A percentile compares a stretch with the other conserved stretches of the same genome.
Evolutionary conservation across 2,888 invertebrate genomes (phyloP).

Genomic region (Oxytorus armatus): DNA sequence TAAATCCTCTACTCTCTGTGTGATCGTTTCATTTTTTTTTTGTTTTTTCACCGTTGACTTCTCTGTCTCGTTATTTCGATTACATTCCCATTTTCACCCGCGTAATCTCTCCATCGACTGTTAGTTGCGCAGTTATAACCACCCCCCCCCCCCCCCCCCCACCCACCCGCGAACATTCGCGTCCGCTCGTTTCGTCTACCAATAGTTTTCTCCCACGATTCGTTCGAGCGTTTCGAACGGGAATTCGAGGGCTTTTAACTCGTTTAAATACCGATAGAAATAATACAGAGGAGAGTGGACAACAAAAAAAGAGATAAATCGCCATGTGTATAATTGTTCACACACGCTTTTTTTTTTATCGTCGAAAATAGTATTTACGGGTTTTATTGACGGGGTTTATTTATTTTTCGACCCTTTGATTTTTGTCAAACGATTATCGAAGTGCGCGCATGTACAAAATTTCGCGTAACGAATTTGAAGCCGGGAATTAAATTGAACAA

Average conservation of each 20-base stretch:
- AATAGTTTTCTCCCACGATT: slow-evolving; percentile 9
- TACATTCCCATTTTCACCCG: slow-evolving; percentile 73
- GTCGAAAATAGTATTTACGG: slow-evolving; percentile 27
- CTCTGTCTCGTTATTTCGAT: slow-evolving; percentile 76
- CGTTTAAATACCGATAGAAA: slow-evolving; percentile 48
- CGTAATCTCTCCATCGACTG: slow-evolving; percentile 76
- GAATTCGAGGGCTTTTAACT: slow-evolving; percentile 33
- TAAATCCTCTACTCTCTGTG: slow-evolving; percentile 67
- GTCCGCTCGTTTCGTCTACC: not conserved
- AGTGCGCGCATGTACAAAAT: not conserved
- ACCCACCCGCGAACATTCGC: not conserved
- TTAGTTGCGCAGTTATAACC: slow-evolving; percentile 30
- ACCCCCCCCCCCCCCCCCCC: no score
- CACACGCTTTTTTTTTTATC: slow-evolving; percentile 17
- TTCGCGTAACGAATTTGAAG: no score
- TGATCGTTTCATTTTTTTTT: slow-evolving; percentile 69
- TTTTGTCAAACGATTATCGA: not conserved
- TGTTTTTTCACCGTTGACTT: slow-evolving; percentile 72
- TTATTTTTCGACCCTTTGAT: slow-evolving; percentile 9
- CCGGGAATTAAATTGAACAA: no score
- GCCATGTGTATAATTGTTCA: slow-evolving; percentile 13
- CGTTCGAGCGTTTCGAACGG: slow-evolving; percentile 11
- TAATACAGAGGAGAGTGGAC: slow-evolving; percentile 21
- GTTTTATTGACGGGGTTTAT: no score
- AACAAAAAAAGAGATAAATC: slow-evolving; percentile 18